Base-by-base conservation (phyloP, 2,888 invertebrate species). In the Spodoptera picta region DNA sequence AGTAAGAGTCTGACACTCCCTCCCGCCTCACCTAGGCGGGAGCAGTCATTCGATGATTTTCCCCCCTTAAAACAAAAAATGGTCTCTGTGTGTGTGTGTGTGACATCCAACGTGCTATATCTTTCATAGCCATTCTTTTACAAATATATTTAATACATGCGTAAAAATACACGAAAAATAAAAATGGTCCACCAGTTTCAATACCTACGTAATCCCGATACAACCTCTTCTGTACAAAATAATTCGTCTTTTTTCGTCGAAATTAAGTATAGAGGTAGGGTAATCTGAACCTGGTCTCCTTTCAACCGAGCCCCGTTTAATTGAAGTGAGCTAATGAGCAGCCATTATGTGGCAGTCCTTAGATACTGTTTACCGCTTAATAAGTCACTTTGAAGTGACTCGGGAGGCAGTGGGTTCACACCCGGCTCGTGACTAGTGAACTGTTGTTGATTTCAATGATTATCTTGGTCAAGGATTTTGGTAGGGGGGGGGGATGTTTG, bases 291-390 rank as follows among this genome's bases (percentile, higher is more conserved):
- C 69, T 64, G 74, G 79, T 81, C 73, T 78, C 74, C 80, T 85
- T 84, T 81, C 82, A 75, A 71, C 53, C 57, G 63, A 63, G 70
- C 14, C 71, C 68, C 69, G 77, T 82, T 81, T 84, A 84, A 86
- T 84, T 83, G 79, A 81, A 81, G 77, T 69, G 61, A 77, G 77
- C 72, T 86, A 84, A 87, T 84, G 83, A 81, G 75, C 76, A 82
- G 77, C 79, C 79, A 84, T 84, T 85, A 82, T 80, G 77, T 65
- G 76, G 64, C 46, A 69, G 72, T 76, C 68, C 73, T 77, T 69
- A 69, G 65, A 69, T 64, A 65, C 64, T 74, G 57, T 80, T 82
- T 73, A 72, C 69, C 63, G 73, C 64, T 68, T 77, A 75, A 77
- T 76, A 79, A 80, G 70, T 75, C 75, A 69, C 85, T 84, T 83